These are phyloP conservation scores for Typhlichthys eigenmanni DNA, from an alignment of 2,797 vertebrate genomes.

Conservation along the genomic window DNA sequence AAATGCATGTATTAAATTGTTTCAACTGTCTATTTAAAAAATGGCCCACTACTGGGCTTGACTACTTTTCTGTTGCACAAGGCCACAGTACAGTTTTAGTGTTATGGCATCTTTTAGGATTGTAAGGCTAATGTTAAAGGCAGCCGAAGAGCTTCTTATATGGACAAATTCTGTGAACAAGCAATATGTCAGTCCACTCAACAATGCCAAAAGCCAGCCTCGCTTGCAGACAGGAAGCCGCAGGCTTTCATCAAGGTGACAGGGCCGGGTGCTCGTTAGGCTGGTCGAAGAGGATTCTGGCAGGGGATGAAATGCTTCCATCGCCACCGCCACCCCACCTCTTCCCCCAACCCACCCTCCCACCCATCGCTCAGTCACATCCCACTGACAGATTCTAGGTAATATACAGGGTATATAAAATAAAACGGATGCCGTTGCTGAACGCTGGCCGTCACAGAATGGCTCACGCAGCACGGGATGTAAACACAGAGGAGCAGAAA, in stretches of 20 bases:
- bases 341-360: background rate
- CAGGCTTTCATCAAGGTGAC: slow-evolving; percentile 20
- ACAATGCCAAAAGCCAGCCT: slow-evolving; percentile 21
- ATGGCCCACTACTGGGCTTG: background rate
- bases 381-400: slow-evolving; percentile 37
- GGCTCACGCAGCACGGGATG: too few relatives aligned
- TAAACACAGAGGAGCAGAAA: too few relatives aligned
- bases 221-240: slow-evolving; percentile 10
- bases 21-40: too few relatives aligned
- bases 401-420: slow-evolving; percentile 39
- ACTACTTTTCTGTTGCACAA: slow-evolving; percentile 12
- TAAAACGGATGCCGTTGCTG: slow-evolving; percentile 41
- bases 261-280: slow-evolving; percentile 34
- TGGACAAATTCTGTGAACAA: background rate
- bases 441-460: too few relatives aligned
- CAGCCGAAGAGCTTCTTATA: background rate
- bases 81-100: background rate
- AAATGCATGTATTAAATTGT: too few relatives aligned
- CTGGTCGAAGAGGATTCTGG: slow-evolving; percentile 40
- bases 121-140: too few relatives aligned
- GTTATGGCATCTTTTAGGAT: too few relatives aligned
- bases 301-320: slow-evolving; percentile 47
- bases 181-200: slow-evolving; percentile 5
- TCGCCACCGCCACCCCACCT: slow-evolving; percentile 1
- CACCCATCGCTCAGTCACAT: slow-evolving; percentile 49